Base-by-base conservation (phyloP, 2,888 invertebrate genomes). In the Alloscopus bannaensis region DNA sequence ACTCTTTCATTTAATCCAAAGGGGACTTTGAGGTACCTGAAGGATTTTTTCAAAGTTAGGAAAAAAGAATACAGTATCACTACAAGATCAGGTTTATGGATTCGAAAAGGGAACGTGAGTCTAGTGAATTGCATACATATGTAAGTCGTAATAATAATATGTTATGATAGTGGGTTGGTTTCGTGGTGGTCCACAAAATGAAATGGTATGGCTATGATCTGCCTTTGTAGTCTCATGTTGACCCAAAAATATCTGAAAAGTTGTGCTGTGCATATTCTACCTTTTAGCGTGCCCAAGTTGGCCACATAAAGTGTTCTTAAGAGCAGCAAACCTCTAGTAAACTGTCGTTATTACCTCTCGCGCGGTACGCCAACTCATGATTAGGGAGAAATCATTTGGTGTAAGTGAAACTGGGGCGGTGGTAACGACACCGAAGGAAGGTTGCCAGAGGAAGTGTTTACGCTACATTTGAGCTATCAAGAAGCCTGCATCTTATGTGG, bases 41-140 rank as follows among this genome's bases (percentile, higher is more conserved):
- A 28, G 50, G 47, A 28, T 50, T 16, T 50, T 18, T n/a, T n/a
- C n/a, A n/a, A n/a, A n/a, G n/a, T n/a, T n/a, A n/a, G n/a, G n/a
- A n/a, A 50, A 29, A 47, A 45, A 18, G 45, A 75, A 60, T 59
- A 69, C 29, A 62, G 68, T 68, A n/a, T n/a, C n/a, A n/a, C n/a
- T n/a, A n/a, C n/a, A n/a, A 69, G 68, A 76, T 76, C 60, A 55
- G 29, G 60, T 69, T 62, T 52, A 69, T 52, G 62, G 55, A 62
- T 76, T 60, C 40, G 62, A 77, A 76, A 68, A 69, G 60, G 40
- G 76, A 42, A 77, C 77, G 70, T 64, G 77, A 42, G 52, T 52
- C 18, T 24, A 64, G 62, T 62, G 47, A 4, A 65, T 55, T 55
- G 62, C 70, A 77, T 70, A 18, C 52, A 52, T 57, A 77, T 70